Conservation (phyloP, 2,888 invertebrate species). For the Euplexia lucipara region DNA sequence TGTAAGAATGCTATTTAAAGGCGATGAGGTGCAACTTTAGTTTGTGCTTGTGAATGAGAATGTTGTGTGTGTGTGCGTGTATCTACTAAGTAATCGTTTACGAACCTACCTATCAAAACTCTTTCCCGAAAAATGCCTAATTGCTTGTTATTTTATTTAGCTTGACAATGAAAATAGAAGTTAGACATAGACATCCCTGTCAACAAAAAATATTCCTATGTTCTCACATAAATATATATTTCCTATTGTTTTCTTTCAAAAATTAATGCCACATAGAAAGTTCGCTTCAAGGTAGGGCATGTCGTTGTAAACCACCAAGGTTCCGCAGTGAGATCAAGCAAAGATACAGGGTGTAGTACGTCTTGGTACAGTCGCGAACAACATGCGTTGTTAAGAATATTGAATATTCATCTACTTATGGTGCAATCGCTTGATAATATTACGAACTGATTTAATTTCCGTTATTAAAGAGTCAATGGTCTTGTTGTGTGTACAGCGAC, state of each 20-base stretch:
- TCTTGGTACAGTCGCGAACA: constrained; percentile 41
- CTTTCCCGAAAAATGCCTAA: no score
- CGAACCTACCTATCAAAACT: no score
- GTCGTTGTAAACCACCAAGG: constrained; percentile 51
- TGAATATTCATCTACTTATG: constrained; percentile 51
- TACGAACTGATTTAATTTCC: constrained; percentile 43
- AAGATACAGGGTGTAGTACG: constrained; percentile 53
- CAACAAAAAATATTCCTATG: no score
- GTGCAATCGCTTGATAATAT: constrained; percentile 48
- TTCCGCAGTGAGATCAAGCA: constrained; percentile 39
- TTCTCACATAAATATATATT: no score
- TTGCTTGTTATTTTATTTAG: no score
- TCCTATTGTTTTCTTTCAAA: constrained; percentile 1
- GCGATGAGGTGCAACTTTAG: no score
- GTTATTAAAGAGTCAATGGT: constrained; percentile 42
- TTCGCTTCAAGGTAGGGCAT: constrained; percentile 50
- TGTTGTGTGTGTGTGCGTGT: no score
- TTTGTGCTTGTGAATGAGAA: no score
- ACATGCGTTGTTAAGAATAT: constrained; percentile 32
- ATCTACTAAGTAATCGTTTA: no score
- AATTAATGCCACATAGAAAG: background rate
- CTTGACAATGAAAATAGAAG: no score
- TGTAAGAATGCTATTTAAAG: no score
- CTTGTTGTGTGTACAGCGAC: constrained; percentile 29
- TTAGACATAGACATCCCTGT: no score